Conservation (phyloP, 2,113 vertebrate species). For the Ceyx margarethae region DNA sequence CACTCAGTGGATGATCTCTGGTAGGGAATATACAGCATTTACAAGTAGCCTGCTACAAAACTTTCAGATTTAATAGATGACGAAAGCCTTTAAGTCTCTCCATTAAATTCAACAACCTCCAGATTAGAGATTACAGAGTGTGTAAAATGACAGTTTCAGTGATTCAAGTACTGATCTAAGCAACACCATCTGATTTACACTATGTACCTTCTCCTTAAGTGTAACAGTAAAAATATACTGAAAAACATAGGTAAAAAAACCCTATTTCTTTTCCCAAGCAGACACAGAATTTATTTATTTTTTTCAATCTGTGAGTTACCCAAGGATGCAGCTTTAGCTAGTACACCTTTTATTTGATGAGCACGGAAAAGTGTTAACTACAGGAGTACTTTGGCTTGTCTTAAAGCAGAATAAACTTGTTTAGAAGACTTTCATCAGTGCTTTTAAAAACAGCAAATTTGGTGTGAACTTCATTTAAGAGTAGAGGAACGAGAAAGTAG, state of each 20-base stretch:
- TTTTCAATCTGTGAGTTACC: neutral
- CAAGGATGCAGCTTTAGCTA: neutral
- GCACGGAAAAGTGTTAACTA: neutral
- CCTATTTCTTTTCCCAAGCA: neutral
- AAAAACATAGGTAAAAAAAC: neutral
- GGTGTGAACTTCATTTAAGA: too few species aligned
- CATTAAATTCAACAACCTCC: neutral
- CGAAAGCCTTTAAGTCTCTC: neutral
- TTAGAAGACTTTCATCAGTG: neutral
- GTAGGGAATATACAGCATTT: neutral
- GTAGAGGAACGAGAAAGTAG: too few species aligned
- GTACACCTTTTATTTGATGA: neutral
- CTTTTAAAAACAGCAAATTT: neutral
- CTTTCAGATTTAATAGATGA: neutral
- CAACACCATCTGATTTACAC: neutral
- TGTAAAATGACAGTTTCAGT: neutral
- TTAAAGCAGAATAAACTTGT: neutral
- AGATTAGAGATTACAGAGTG: neutral
- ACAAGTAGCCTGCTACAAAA: neutral
- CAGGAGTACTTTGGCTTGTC: neutral
- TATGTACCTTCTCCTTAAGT: neutral
- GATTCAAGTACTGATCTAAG: neutral
- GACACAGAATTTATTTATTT: neutral
- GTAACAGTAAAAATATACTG: neutral
- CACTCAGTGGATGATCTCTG: neutral